Percentiles rank a stretch among this genome's conserved stretches.
phyloP scores from a whole-genome alignment of 1,140 invertebrate species.

The Panagrolaimus sp. region DNA sequence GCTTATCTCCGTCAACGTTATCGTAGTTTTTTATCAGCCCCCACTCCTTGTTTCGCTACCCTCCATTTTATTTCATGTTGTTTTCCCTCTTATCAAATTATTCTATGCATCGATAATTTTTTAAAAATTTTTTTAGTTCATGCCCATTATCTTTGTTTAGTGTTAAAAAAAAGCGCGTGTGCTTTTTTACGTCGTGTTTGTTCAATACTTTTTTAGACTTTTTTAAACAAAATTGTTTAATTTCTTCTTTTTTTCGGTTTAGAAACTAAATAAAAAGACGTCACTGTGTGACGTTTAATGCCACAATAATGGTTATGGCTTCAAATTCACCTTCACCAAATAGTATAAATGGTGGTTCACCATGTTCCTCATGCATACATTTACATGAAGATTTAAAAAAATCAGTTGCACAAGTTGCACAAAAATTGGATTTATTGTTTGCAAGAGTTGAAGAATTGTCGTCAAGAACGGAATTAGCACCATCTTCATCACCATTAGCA shows the following conservation, averaged over 20 bases:
- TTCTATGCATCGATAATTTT: slow-evolving; percentile 13
- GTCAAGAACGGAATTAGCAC: background rate
- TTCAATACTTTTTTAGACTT: background rate
- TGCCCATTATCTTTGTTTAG: slow-evolving; percentile 4
- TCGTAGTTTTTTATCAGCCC: slow-evolving; percentile 2
- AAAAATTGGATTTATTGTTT: background rate
- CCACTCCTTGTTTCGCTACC: background rate
- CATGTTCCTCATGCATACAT: background rate
- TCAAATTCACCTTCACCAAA: background rate
- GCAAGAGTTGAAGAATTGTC: background rate
- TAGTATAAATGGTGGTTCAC: background rate
- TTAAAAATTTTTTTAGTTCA: background rate
- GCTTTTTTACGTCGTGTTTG: background rate
- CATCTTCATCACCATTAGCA: background rate
- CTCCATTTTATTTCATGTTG: background rate
- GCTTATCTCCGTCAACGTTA: slow-evolving; percentile 13
- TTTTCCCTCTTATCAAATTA: slow-evolving; percentile 13
- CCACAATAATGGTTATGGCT: slow-evolving; percentile 5
- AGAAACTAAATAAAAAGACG: too few relatives aligned
- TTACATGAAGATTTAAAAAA: slow-evolving; percentile 10
- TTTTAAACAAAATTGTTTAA: slow-evolving; percentile 10
- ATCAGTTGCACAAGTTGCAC: background rate
- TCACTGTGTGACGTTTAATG: background rate
- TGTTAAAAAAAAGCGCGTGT: slow-evolving; percentile 1
- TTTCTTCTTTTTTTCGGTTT: background rate